These are phyloP conservation scores for Himalopsyche japonica DNA, from an alignment of 2,888 invertebrate genomes.

Conservation along the genomic window DNA sequence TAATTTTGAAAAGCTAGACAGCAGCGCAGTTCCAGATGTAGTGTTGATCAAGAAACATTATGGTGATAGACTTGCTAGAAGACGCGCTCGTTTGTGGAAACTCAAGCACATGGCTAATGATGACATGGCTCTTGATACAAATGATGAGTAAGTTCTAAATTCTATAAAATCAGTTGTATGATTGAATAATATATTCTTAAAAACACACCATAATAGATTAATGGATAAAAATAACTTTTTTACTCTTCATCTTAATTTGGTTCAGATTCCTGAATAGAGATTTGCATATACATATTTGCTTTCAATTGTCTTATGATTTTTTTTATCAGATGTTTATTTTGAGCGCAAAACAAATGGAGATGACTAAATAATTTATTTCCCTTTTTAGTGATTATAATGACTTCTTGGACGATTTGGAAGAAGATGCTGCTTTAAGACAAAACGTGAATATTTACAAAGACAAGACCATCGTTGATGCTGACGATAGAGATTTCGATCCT, in stretches of 20 bases:
- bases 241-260: too few species aligned
- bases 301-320: too few species aligned
- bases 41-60: conserved; percentile 93
- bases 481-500: conserved; percentile 65
- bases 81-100: conserved; percentile 86
- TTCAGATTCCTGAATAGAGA: too few species aligned
- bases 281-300: too few species aligned
- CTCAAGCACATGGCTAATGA: conserved; percentile 82
- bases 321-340: too few species aligned
- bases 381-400: conserved; percentile 84
- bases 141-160: conserved; percentile 59
- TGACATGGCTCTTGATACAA: conserved; percentile 64
- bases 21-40: conserved; percentile 79
- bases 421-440: conserved; percentile 86
- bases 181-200: too few species aligned
- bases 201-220: too few species aligned
- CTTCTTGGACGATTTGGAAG: conserved; percentile 96
- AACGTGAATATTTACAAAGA: conserved; percentile 92
- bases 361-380: not conserved
- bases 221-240: too few species aligned
- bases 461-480: conserved; percentile 54
- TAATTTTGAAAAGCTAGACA: conserved; percentile 81
- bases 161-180: not conserved
- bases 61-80: conserved; percentile 70
- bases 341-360: too few species aligned